Evolutionary conservation across 2,888 invertebrate species (phyloP).

Genomic region (Graphium colonna): DNA sequence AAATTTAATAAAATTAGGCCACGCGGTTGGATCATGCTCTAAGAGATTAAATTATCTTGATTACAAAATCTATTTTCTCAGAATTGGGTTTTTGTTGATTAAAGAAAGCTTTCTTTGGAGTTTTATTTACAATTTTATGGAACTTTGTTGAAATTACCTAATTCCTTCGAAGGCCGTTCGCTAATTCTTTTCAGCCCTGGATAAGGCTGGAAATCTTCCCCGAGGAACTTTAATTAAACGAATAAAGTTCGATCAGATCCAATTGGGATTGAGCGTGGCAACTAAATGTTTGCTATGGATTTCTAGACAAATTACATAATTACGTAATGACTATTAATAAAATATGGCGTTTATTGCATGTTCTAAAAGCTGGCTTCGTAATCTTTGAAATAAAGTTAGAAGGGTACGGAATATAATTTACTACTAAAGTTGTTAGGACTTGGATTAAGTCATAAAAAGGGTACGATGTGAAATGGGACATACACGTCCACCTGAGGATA

Average conservation of each 20-base stretch:
- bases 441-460: no score
- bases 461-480: no score
- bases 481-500: no score
- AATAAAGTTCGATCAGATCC: constrained; percentile 8
- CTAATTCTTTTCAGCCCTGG: constrained; percentile 23
- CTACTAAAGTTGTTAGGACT: no score
- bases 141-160: constrained; percentile 45
- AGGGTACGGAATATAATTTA: no score
- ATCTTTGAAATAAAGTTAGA: not conserved
- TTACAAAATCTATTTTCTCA: constrained; percentile 1
- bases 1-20: not conserved
- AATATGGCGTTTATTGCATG: not conserved
- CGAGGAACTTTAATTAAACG: constrained; percentile 19
- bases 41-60: constrained; percentile 6
- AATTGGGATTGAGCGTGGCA: not conserved
- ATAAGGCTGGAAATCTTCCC: constrained; percentile 23
- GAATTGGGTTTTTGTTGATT: constrained; percentile 33
- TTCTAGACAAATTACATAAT: not conserved
- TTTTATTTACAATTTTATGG: constrained; percentile 46
- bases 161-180: constrained; percentile 39
- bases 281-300: not conserved
- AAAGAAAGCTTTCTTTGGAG: constrained; percentile 31
- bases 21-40: not conserved
- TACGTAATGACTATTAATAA: not conserved
- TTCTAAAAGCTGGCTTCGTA: no score